Base-by-base conservation (phyloP, 2,888 invertebrate species). In the Chymomyza amoena region DNA sequence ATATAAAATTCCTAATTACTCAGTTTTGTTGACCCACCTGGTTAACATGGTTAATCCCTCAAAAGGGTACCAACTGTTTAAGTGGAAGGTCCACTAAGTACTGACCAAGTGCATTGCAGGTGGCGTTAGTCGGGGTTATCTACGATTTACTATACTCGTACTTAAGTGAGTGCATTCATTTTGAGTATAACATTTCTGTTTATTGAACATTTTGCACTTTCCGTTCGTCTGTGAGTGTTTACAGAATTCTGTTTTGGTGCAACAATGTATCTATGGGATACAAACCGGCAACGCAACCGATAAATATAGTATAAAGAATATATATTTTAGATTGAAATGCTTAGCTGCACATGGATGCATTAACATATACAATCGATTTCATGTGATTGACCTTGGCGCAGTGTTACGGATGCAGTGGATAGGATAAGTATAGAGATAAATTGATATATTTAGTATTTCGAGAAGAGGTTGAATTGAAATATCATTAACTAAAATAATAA, bases 171-270 rank as follows among this genome's bases (percentile, higher is more conserved):
- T 20, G 54, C n/a, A 9, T 13, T 4, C 20, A 16, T 54, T 54
- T 7, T 20, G 9, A 32, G 32, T 32, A 32, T 9, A 32, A 32
- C 32, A 32, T 32, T 32, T 32, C 32, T 32, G 82, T 80, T 81
- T 80, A 85, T 75, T 74, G 68, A 78, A 73, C 83, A 82, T 82
- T 79, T 82, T 84, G 83, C 87, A 84, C 76, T 83, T 72, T 52
- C 51, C 39, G 10, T 45, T 45, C 13, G 39, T 4, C n/a, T 45
- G 13, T 45, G 13, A 13, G 39, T 45, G 39, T 45, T 13, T 45
- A 45, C 39, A 45, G 3, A 13, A 2, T 10, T 45, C 16, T 65
- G 36, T 54, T 57, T 15, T 15, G 10, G 4, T 4, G 39, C 0
- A 13, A 45, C 39, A 45, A 15, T 13, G 39, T 45, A 45, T 52